Evolutionary conservation across 92 coral and sea anemone species (phyloP), one percentile per base, ranked within the genome.

Genomic region (Porites rus): DNA sequence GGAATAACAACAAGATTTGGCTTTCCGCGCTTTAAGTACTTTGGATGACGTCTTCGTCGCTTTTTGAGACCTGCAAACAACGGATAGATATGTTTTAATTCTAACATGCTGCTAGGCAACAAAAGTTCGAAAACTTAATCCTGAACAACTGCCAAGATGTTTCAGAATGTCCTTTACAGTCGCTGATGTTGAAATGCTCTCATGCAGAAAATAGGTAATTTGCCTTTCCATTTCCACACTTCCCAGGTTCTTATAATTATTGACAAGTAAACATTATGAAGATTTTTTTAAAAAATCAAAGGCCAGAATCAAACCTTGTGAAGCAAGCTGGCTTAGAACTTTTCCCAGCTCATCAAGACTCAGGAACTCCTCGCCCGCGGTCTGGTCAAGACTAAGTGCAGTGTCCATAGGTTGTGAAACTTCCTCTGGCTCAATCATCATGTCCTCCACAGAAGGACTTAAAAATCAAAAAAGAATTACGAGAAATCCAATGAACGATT

Each of bases 1-100:
- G 96, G 96, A 69, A 95, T 93, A 61, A 93, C 87, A 53, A 92
- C 67, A 43, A 96, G 86, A 58, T 93, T 96, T 54, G 98, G 98
- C 70, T 72, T 88, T 53, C 94, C 98, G 60, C 75, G 86, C 63
- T 78, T 90, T 51, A 94, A 77, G 73, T 92, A 90, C 53, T 51
- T 75, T 28, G 93, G 93, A 61, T 78, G 88, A 17, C 28, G 85
- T 65, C 93, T 76, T 74, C 43, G 64, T 53, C 51, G 10, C 59
- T 24, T 59, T 60, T 67, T 79, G 19, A 82, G 83, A 22, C 62
- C 86, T 88, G 25, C 86, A 84, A 60, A 10, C 28, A 20, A 51
- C 18, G 54, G 4, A 22, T 58, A 10, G 2, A 59, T 22, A 4
- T 22, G 46, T 54, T 1, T 54, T 13, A 10, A 1, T 54, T 13